Percentiles rank a stretch among this genome's conserved stretches.
These are phyloP conservation scores for Amazona guildingii DNA, from an alignment of 2,113 vertebrate genomes.

Conservation along the genomic window DNA sequence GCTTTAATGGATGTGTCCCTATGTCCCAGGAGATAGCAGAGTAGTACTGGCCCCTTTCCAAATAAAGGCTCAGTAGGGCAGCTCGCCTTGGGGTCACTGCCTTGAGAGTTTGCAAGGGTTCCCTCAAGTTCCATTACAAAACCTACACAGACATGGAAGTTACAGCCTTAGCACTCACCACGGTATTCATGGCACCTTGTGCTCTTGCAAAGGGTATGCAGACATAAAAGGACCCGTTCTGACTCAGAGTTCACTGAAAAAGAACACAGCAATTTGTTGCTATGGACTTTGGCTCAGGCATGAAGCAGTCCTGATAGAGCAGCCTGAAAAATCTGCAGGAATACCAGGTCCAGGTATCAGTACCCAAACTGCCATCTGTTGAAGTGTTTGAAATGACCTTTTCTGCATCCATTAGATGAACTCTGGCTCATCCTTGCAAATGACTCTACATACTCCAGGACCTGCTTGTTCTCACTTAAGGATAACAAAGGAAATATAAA, in stretches of 20 bases:
- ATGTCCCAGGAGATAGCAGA: not conserved
- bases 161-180: rapidly evolving
- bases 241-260: not conserved
- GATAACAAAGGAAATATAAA: not conserved
- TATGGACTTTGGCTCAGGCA: not conserved
- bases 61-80: not conserved
- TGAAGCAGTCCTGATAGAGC: not conserved
- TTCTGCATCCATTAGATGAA: not conserved
- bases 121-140: not conserved
- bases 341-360: not conserved
- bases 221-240: not conserved
- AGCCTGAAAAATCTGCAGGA: not conserved
- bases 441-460: not conserved
- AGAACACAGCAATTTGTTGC: not conserved
- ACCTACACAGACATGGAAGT: not conserved
- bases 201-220: not conserved
- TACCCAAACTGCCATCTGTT: not conserved
- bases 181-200: not conserved
- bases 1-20: not conserved
- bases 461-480: not conserved
- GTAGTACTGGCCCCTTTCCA: not conserved
- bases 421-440: not conserved
- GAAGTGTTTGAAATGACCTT: not conserved
- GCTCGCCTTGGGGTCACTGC: not conserved
- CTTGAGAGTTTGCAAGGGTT: not conserved